phyloP scores from a whole-genome alignment of 2,113 vertebrate genomes.

The Ceratotherium simum region DNA sequence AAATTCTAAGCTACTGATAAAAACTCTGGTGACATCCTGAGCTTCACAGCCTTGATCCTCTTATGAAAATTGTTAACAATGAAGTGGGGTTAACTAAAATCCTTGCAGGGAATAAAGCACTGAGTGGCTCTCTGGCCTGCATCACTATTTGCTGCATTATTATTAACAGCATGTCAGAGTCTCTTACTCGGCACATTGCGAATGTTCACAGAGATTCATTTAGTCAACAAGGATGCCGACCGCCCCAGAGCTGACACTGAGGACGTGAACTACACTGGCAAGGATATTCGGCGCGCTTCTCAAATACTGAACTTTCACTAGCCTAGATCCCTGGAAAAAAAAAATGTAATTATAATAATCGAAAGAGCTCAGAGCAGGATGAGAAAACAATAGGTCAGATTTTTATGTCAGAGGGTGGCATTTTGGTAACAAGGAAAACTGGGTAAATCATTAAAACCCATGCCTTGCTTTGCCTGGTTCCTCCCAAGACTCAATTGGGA shows the following conservation, averaged over 20 bases:
- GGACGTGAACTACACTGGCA: rapidly evolving
- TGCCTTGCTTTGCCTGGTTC: neutral
- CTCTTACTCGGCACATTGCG: neutral
- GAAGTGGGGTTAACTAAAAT: neutral
- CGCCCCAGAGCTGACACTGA: neutral
- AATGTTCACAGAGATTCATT: neutral
- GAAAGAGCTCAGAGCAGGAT: neutral
- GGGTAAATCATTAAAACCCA: rapidly evolving
- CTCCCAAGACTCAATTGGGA: neutral
- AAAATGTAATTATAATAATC: neutral
- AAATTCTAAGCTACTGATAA: constrained; percentile 19
- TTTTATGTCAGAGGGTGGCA: neutral
- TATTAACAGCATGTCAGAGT: neutral
- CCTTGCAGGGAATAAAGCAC: neutral
- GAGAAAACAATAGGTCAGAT: neutral
- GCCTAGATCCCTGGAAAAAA: too few relatives aligned
- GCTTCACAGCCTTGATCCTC: neutral
- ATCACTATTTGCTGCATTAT: neutral
- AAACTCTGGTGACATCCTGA: neutral
- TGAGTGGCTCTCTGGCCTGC: neutral
- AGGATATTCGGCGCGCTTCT: neutral
- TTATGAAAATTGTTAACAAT: neutral
- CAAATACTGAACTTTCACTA: neutral
- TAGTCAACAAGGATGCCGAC: neutral
- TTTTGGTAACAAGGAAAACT: neutral